Evolutionary conservation across 2,888 invertebrate genomes (phyloP).

Genomic region (Drosophila algonquin): DNA sequence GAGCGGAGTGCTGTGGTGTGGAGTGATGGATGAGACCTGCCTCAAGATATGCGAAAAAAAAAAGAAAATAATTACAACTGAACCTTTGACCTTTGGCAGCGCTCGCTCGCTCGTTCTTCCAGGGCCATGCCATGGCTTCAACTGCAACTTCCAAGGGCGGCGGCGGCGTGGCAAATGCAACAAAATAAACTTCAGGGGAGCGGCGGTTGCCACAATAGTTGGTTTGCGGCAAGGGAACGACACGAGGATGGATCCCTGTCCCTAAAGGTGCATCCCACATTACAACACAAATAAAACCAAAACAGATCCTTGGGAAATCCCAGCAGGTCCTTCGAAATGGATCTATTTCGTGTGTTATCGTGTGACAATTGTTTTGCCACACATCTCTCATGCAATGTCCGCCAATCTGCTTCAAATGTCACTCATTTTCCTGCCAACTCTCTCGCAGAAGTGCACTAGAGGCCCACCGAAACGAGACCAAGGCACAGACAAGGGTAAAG

Average conservation of each 20-base stretch:
- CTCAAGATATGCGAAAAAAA: conserved; percentile 48
- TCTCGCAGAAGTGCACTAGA: background rate
- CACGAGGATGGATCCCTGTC: background rate
- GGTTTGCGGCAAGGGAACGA: background rate
- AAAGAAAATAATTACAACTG: conserved; percentile 47
- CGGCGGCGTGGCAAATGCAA: background rate
- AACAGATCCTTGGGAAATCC: too few relatives aligned
- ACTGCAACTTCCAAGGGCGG: background rate
- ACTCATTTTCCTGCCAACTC: background rate
- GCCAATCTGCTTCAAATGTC: background rate
- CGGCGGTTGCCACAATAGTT: background rate
- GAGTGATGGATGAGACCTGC: conserved; percentile 22
- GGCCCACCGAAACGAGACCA: background rate
- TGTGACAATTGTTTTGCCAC: background rate
- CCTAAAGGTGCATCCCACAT: too few relatives aligned
- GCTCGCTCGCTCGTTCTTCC: conserved; percentile 1
- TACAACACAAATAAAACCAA: too few relatives aligned
- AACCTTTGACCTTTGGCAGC: conserved; percentile 39
- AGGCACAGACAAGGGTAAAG: background rate
- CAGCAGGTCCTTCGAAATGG: background rate
- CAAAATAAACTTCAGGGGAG: background rate
- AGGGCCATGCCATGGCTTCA: background rate
- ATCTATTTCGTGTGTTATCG: background rate
- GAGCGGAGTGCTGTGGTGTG: background rate
- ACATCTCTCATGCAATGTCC: background rate